Evolutionary conservation across 2,797 vertebrate genomes (phyloP), one percentile per base, ranked within the genome.

Genomic region (Pseudopleuronectes americanus): DNA sequence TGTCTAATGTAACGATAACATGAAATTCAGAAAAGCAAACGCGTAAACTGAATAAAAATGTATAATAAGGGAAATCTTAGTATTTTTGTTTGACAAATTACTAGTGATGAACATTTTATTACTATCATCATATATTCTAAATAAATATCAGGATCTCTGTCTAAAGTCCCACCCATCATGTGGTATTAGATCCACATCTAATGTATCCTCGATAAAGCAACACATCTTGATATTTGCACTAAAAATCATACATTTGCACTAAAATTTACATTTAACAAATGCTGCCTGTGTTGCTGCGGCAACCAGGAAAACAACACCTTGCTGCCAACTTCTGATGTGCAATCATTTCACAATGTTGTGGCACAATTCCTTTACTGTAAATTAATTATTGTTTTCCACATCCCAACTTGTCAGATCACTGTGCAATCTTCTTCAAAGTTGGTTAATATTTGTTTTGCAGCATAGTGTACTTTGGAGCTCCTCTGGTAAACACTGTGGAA

Each of bases 221-320:
- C 36, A 24, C n/a, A 43, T n/a, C n/a, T n/a, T 8, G 19, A 49
- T 60, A 2, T 9, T 58, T 26, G 19, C 19, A 33, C 53, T 24
- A 31, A 55, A 56, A 56, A 33, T 33, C 2, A 55, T 31, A 57
- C 33, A 57, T 21, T 13, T 12, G 24, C 3, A n/a, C n/a, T n/a
- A n/a, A n/a, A n/a, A n/a, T n/a, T n/a, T n/a, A 3, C 21, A 28
- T 22, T 57, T 48, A 63, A 90, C 84, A 90, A 88, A 89, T 81
- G 53, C 84, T 83, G 49, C 48, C 60, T 12, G 19, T 1, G 21
- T 89, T 24, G 19, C 81, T 38, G 1, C 14, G 54, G 81, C 74
- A 81, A 91, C 87, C 31, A 36, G 49, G 19, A 86, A 77, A 87
- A 77, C 82, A 89, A 77, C 77, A 10, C 16, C 47, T 17, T 45